phyloP scores from a whole-genome alignment of 2,113 vertebrate species.

The Tyto alba region DNA sequence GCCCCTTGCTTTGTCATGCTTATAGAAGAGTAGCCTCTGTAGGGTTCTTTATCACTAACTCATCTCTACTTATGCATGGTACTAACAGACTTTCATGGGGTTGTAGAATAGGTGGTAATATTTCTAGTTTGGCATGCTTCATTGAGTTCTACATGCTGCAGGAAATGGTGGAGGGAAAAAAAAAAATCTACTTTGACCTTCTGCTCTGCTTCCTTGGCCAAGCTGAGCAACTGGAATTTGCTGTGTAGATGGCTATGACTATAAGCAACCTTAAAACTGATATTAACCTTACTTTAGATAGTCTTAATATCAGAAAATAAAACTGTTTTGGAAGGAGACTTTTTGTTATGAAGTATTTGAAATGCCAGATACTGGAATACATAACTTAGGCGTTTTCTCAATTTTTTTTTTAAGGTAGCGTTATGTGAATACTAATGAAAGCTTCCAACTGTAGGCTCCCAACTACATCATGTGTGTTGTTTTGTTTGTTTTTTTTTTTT shows the following conservation, averaged over 20 bases:
- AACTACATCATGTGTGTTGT: neutral
- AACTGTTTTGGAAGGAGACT: neutral
- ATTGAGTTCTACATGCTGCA: neutral
- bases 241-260: neutral
- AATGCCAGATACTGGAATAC: neutral
- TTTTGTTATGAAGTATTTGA: neutral
- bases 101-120: neutral
- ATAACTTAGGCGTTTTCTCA: neutral
- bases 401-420: neutral
- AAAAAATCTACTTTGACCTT: neutral
- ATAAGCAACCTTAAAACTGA: neutral
- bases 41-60: neutral
- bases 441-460: neutral
- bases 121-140: neutral
- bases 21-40: neutral
- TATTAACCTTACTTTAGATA: neutral
- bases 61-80: accelerated
- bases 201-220: neutral
- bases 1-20: neutral
- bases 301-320: neutral
- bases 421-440: neutral
- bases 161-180: neutral
- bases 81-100: neutral
- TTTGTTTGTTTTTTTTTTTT: neutral
- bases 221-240: neutral